phyloP scores from a whole-genome alignment of 2,888 invertebrate genomes.

The Cosmia pyralina region DNA sequence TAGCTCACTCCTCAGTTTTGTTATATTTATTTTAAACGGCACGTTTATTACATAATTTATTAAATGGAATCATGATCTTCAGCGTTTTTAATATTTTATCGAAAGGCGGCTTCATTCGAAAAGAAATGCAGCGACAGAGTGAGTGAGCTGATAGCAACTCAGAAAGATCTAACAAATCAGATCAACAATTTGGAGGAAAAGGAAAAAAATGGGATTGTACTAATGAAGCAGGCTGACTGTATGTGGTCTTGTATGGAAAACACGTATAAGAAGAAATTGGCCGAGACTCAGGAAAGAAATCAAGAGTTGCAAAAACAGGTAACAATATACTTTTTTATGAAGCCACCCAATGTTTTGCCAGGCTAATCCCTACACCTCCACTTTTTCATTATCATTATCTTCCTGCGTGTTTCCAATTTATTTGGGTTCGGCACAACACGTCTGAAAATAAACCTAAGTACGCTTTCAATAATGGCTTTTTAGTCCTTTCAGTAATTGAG shows the following conservation, averaged over 20 bases:
- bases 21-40: neutral
- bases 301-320: constrained; percentile 77
- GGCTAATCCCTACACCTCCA: neutral
- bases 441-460: neutral
- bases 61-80: neutral
- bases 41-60: neutral
- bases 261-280: constrained; percentile 83
- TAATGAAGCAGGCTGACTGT: constrained; percentile 90
- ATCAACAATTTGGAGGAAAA: constrained; percentile 90
- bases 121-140: constrained; percentile 82
- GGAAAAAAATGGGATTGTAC: constrained; percentile 89
- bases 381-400: neutral
- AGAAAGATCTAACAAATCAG: constrained; percentile 87
- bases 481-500: neutral
- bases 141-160: constrained; percentile 87
- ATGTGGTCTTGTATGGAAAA: constrained; percentile 90
- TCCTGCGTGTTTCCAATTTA: neutral
- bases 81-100: constrained; percentile 11
- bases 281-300: constrained; percentile 75
- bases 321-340: neutral
- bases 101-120: constrained; percentile 80
- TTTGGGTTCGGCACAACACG: neutral
- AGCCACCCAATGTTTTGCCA: neutral
- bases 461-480: neutral
- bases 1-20: neutral